Conservation (phyloP, 2,888 invertebrate genomes). For the Urechis unicinctus region DNA sequence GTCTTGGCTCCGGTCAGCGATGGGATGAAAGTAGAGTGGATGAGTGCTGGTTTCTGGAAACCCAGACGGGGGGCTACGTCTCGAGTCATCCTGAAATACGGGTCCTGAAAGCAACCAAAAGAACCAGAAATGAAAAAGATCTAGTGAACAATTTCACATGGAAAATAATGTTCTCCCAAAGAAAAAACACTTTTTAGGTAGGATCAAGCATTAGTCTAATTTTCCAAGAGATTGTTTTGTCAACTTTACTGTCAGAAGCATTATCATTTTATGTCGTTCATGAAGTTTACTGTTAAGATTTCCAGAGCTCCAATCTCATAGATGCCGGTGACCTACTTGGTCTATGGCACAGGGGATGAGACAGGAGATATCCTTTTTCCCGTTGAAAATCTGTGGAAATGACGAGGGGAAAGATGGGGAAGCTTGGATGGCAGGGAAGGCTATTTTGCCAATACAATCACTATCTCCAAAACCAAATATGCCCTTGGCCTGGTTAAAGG, state of each 20-base stretch:
- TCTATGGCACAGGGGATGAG: slow-evolving; percentile 98
- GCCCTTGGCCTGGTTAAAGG: slow-evolving; percentile 94
- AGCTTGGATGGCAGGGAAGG: slow-evolving; percentile 93
- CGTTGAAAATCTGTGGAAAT: slow-evolving; percentile 73
- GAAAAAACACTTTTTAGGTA: too few relatives aligned
- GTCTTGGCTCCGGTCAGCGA: slow-evolving; percentile 93
- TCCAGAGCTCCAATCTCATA: neutral
- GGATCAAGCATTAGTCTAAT: neutral
- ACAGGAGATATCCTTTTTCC: slow-evolving; percentile 69
- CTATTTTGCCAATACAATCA: slow-evolving; percentile 92
- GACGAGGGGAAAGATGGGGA: slow-evolving; percentile 71
- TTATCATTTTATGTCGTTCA: neutral
- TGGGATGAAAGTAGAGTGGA: slow-evolving; percentile 85
- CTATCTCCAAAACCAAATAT: slow-evolving; percentile 97
- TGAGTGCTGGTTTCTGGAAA: slow-evolving; percentile 76
- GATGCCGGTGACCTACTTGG: slow-evolving; percentile 58
- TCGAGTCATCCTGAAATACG: slow-evolving; percentile 96
- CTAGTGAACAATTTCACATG: too few relatives aligned
- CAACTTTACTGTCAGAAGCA: neutral
- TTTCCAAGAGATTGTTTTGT: neutral
- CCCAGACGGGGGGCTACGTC: slow-evolving; percentile 93
- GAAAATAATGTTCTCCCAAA: too few relatives aligned
- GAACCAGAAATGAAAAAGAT: too few relatives aligned
- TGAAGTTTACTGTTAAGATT: neutral
- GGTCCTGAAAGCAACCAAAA: slow-evolving; percentile 61